These are phyloP conservation scores for Catharus minimus DNA, from an alignment of 2,113 vertebrate genomes.

Conservation along the genomic window DNA sequence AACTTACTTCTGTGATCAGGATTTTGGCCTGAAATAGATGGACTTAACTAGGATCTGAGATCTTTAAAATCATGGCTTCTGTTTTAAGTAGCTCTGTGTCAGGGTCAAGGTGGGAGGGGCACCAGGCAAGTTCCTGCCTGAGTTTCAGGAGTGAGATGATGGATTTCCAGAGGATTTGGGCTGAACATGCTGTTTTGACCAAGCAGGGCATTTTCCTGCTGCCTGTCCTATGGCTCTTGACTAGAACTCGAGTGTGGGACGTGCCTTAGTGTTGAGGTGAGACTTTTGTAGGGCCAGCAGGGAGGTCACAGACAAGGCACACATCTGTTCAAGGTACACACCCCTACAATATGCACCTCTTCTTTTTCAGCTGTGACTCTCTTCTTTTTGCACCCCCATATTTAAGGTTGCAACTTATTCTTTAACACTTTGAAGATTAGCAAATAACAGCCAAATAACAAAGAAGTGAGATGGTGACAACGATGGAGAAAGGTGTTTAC, in stretches of 20 bases:
- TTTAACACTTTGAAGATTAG: background rate
- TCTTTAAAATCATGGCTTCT: background rate
- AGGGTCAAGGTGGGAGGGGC: background rate
- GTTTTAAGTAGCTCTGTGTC: background rate
- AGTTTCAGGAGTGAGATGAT: background rate
- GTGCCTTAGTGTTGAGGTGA: background rate
- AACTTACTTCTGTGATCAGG: background rate
- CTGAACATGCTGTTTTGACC: background rate
- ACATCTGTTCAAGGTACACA: accelerated
- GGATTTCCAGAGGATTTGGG: background rate
- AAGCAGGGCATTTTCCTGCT: background rate
- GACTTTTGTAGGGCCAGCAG: background rate
- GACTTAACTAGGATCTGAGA: background rate
- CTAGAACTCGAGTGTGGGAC: background rate
- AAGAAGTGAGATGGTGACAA: background rate
- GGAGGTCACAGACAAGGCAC: background rate
- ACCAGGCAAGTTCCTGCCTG: background rate
- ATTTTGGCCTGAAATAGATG: background rate
- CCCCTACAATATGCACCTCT: background rate
- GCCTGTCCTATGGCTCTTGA: background rate
- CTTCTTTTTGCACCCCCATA: background rate
- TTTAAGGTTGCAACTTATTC: background rate
- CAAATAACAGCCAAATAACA: background rate
- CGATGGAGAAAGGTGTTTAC: background rate
- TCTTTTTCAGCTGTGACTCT: background rate